Conservation (phyloP, 1,140 invertebrate species). For the Mamestra configurata region DNA sequence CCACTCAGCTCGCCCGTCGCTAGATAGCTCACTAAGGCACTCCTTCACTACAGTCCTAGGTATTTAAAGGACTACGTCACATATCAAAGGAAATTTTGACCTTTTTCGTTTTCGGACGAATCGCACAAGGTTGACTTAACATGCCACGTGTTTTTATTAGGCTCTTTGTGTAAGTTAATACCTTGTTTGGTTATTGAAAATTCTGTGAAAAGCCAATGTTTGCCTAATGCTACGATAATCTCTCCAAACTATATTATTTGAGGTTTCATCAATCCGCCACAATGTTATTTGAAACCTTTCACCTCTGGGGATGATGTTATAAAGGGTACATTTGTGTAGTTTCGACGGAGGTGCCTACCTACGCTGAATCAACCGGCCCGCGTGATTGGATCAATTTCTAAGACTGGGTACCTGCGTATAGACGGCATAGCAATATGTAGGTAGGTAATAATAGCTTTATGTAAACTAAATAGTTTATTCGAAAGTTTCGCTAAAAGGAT, state of each 20-base stretch:
- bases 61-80: neutral
- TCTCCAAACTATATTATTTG: slow-evolving; percentile 25
- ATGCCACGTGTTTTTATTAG: neutral
- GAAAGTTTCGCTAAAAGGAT: neutral
- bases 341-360: neutral
- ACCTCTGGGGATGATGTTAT: slow-evolving; percentile 37
- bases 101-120: neutral
- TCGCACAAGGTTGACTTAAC: neutral
- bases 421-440: slow-evolving; percentile 13
- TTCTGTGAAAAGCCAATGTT: slow-evolving; percentile 8
- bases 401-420: slow-evolving; percentile 16
- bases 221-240: slow-evolving; percentile 33
- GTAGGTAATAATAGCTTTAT: neutral
- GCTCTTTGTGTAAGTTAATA: neutral
- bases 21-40: slow-evolving; percentile 8
- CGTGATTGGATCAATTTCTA: slow-evolving; percentile 47
- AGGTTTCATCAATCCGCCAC: slow-evolving; percentile 25
- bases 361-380: slow-evolving; percentile 30
- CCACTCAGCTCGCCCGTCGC: slow-evolving; percentile 6
- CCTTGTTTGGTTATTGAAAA: neutral
- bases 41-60: neutral
- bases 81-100: neutral
- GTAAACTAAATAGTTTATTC: neutral
- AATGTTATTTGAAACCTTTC: slow-evolving; percentile 47
- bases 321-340: slow-evolving; percentile 42